Evolutionary conservation across 2,888 invertebrate genomes (phyloP).

Genomic region (Glaucopsyche alexis): DNA sequence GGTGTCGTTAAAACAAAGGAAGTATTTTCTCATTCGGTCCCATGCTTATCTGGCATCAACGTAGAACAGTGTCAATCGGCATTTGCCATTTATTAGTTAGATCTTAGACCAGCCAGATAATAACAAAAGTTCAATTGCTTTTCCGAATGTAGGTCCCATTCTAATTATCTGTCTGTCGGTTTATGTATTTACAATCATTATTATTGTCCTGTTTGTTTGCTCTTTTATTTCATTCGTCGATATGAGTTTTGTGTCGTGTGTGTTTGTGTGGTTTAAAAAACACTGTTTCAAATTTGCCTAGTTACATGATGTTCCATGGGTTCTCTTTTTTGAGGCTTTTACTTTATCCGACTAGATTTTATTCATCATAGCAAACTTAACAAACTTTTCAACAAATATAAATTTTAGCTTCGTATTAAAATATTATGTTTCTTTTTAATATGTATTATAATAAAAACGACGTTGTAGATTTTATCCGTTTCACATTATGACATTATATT

Average conservation of each 20-base stretch:
- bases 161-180: slow-evolving; percentile 10
- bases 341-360: no score
- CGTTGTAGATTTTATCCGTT: slow-evolving; percentile 1
- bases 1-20: not conserved
- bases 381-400: not conserved
- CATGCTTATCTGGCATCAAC: slow-evolving; percentile 29
- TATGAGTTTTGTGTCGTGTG: not conserved
- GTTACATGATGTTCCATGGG: no score
- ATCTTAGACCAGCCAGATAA: slow-evolving; percentile 33
- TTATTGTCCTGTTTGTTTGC: not conserved
- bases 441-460: not conserved
- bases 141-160: slow-evolving; percentile 31
- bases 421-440: not conserved
- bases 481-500: slow-evolving; percentile 9
- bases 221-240: not conserved
- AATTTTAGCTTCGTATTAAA: not conserved
- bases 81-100: slow-evolving; percentile 36
- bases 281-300: no score
- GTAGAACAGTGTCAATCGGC: slow-evolving; percentile 30
- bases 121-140: slow-evolving; percentile 38
- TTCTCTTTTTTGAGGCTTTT: no score
- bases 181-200: slow-evolving; percentile 12
- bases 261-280: no score
- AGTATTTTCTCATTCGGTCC: slow-evolving; percentile 7
- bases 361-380: no score